Base-by-base conservation (phyloP, 2,113 vertebrate genomes). In the Sebastes schlegelii region DNA sequence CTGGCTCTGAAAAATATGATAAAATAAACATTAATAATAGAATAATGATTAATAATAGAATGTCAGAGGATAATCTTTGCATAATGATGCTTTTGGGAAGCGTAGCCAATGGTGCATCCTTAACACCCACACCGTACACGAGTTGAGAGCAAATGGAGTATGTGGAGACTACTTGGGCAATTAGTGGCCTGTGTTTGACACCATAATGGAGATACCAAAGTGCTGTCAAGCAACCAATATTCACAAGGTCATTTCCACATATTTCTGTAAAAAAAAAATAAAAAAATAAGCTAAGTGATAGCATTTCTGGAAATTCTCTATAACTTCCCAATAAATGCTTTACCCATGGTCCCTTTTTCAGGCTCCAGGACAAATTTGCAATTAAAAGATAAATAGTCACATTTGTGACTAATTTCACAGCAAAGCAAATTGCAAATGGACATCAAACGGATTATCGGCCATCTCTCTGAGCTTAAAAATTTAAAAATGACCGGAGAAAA, bases 311-410 rank as follows among this genome's bases (percentile, higher is more conserved):
- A 77, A 64, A 79, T 34, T 54, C 7, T 21, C 10, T 26, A 5
- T 5, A 5, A 46, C 49, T 23, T 70, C 11, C 64, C 17, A 16
- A 23, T 45, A 26, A 10, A 67, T 4, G 0, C 6, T 46, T 42
- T 49, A 14, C 14, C 49, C 6, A 46, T 71, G 74, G 80, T 79
- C 82, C 86, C 67, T 61, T 85, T 86, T 86, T 64, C 62, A 40
- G 9, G 8, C 17, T 52, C 61, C 9, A 49, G 52, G 23, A 70
- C 62, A n/a, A 6, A 26, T 11, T n/a, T 66, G 7, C 1, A 62
- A 82, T 45, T 8, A 55, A 70, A 43, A 23, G 4, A 54, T 43
- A 40, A 80, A 26, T 43, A 67, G 14, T 57, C 5, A 48, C 26
- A 60, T 73, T 62, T 43, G 63, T 34, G 34, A 34, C 34, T 34